A percentile compares a stretch with the other conserved stretches of the same genome.
These are phyloP conservation scores for Polia nebulosa DNA, from an alignment of 2,888 invertebrate genomes.

Conservation along the genomic window DNA sequence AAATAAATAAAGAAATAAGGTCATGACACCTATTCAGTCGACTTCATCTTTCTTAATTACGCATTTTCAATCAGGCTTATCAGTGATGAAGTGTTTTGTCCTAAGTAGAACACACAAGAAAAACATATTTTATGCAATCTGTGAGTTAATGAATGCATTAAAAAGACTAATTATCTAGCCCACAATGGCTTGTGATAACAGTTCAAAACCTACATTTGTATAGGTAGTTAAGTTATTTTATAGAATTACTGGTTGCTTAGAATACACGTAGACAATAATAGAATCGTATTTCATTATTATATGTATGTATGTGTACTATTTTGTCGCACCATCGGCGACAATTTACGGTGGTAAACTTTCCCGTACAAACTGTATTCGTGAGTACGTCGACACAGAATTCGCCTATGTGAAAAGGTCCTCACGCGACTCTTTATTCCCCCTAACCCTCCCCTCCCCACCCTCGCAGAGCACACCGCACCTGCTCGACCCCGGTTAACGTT, in stretches of 20 bases:
- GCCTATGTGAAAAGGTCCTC: constrained; percentile 44
- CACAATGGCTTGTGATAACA: constrained; percentile 21
- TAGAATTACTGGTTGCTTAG: constrained; percentile 6
- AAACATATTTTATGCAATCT: background rate
- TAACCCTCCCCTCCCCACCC: constrained; percentile 13
- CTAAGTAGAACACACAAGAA: background rate
- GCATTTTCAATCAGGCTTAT: background rate
- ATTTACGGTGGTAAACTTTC: constrained; percentile 25
- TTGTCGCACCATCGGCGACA: background rate
- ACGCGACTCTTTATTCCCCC: constrained; percentile 39
- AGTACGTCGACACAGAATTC: constrained; percentile 36
- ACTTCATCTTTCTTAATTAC: constrained; percentile 2
- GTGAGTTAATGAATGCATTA: background rate
- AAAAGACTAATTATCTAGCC: background rate
- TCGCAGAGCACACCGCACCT: constrained; percentile 38
- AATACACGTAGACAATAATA: constrained; percentile 7
- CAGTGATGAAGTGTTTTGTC: background rate
- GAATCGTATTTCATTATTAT: background rate
- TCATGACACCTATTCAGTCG: constrained; percentile 14
- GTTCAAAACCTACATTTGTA: constrained; percentile 6
- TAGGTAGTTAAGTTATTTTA: background rate
- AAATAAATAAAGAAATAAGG: too few relatives aligned
- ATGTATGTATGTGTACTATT: background rate
- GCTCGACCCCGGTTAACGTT: constrained; percentile 35
- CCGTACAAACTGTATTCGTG: constrained; percentile 12